Evolutionary conservation across 2,113 vertebrate genomes (phyloP), one percentile per base, ranked within the genome.

Genomic region (Limnothrissa miodon): DNA sequence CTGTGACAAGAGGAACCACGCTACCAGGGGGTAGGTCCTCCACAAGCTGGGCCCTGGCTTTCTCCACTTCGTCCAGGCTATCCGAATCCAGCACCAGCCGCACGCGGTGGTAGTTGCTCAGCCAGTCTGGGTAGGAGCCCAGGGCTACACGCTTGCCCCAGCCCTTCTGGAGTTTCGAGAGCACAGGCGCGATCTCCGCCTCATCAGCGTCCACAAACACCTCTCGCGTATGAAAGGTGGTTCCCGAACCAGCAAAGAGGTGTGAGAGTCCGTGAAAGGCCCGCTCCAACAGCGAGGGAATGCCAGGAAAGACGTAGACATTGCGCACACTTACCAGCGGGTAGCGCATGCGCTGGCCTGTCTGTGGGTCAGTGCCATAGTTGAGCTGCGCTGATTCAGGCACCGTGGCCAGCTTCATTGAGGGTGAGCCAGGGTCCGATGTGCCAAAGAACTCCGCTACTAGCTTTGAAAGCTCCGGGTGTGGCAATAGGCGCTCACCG

Each of bases 121-220:
- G 83, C 98, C 97, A 99, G 90, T 99, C 96, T 0, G 98, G 98
- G 89, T 99, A 99, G 23, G 98, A 99, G 0, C 98, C 98, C 1
- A 99, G 82, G 48, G 92, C 90, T 29, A 97, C 94, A 0, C 83
- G 91, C 1, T 81, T 91, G 0, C 92, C 93, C 93, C 97, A 98
- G 23, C 78, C 1, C 0, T 90, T 84, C 39, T 96, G 88, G 25
- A 96, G 92, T 80, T 88, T 80, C 0, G 94, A 92, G 74, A 99
- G 92, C 78, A 90, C 82, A 0, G 94, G 94, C 0, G 97, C 90
- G 0, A 99, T 95, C 0, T 86, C 92, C 0, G 95, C 36, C 92
- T 99, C 98, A 0, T 97, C 95, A 0, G 95, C 92, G 0, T 95
- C 92, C 81, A 98, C 95, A 0, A 95, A 98, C 78, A 99, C 83